Percentiles rank a stretch among this genome's conserved stretches.
Conservation (phyloP, 2,888 invertebrate species). For the Synanthedon tipuliformis region DNA sequence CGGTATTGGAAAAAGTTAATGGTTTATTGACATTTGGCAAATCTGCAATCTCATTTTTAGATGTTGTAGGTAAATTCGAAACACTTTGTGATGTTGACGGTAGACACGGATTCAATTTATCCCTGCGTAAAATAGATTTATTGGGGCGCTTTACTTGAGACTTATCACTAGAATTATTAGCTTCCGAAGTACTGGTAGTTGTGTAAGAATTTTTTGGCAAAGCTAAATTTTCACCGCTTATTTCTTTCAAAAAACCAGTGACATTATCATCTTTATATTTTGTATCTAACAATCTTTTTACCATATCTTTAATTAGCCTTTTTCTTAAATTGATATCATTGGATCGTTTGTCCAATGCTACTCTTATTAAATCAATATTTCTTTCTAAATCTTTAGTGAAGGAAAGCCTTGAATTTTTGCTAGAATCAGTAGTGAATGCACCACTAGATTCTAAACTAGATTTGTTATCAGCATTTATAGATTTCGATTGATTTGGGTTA, state of each 20-base stretch:
- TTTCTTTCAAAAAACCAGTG: conserved; percentile 59
- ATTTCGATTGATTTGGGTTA: conserved; percentile 15
- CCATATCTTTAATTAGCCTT: conserved; percentile 73
- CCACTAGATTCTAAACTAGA: conserved; percentile 60
- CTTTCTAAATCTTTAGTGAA: conserved; percentile 73
- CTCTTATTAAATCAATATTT: conserved; percentile 70
- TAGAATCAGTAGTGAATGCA: conserved; percentile 47
- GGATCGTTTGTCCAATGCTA: conserved; percentile 69
- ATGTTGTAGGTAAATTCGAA: conserved; percentile 42
- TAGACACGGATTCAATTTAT: conserved; percentile 44
- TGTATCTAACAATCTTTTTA: conserved; percentile 70
- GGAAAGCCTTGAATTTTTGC: conserved; percentile 47
- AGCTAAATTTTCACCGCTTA: conserved; percentile 32
- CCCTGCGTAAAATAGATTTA: conserved; percentile 50
- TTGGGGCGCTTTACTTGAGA: conserved; percentile 29
- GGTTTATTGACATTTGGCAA: conserved; percentile 21
- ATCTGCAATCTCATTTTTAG: conserved; percentile 26
- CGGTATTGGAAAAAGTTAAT: conserved; percentile 30
- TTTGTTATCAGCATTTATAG: conserved; percentile 39
- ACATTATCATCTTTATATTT: conserved; percentile 72
- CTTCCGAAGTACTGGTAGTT: conserved; percentile 55
- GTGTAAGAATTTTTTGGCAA: conserved; percentile 23
- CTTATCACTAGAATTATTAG: conserved; percentile 32
- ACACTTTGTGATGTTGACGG: conserved; percentile 59
- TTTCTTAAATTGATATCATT: conserved; percentile 72